These are phyloP conservation scores for Synodontis membranacea DNA, from an alignment of 2,113 vertebrate species.

Conservation along the genomic window DNA sequence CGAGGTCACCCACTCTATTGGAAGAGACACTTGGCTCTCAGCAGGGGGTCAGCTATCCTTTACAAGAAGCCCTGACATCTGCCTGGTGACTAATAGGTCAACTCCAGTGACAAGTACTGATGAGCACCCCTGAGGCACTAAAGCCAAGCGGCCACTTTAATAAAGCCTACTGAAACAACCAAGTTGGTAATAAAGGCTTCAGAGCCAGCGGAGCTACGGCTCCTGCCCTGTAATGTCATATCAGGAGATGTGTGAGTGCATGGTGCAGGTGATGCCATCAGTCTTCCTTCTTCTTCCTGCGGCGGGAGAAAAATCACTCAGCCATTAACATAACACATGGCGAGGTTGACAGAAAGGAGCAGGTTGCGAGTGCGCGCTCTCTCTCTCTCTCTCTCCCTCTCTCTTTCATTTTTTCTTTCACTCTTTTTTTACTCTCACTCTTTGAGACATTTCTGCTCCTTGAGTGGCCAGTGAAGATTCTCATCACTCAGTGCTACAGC, in stretches of 20 bases:
- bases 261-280: slow-evolving; percentile 34
- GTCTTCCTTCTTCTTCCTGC: slow-evolving; percentile 38
- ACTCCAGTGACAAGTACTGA: slow-evolving; percentile 74
- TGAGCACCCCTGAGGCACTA: slow-evolving; percentile 68
- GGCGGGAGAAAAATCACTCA: slow-evolving; percentile 17
- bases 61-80: slow-evolving; percentile 70
- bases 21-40: slow-evolving; percentile 49
- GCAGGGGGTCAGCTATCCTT: slow-evolving; percentile 70
- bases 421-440: neutral
- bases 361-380: slow-evolving; percentile 29
- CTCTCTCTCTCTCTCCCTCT: slow-evolving; percentile 1
- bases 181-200: slow-evolving; percentile 13
- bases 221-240: slow-evolving; percentile 48
- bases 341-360: slow-evolving; percentile 17
- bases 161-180: slow-evolving; percentile 41
- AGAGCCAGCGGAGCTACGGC: slow-evolving; percentile 13
- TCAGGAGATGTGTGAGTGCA: slow-evolving; percentile 7
- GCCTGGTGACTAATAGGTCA: slow-evolving; percentile 75
- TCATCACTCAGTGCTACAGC: slow-evolving; percentile 50
- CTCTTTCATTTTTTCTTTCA: neutral
- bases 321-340: slow-evolving; percentile 40
- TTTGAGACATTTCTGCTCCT: slow-evolving; percentile 39
- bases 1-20: slow-evolving; percentile 34
- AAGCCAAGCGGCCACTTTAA: slow-evolving; percentile 52
- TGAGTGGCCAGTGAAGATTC: slow-evolving; percentile 33